Evolutionary conservation across 2,797 vertebrate species (phyloP).

Genomic region (Menidia menidia): DNA sequence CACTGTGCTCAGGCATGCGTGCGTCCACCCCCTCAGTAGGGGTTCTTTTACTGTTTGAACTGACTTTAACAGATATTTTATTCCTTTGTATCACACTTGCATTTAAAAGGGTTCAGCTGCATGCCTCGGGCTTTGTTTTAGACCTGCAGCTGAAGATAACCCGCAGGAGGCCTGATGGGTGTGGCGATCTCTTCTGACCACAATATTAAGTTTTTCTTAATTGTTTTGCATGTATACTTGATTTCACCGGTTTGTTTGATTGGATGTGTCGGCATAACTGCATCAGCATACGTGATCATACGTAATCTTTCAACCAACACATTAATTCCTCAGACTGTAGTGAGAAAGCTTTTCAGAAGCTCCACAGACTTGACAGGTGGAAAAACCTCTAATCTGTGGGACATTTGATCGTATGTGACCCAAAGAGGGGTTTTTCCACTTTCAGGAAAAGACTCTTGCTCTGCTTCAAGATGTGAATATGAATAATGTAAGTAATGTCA

Average conservation of each 20-base stretch:
- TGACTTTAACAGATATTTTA: constrained; percentile 35
- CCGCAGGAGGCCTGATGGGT: constrained; percentile 6
- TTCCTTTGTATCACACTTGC: constrained; percentile 35
- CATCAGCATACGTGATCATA: not conserved
- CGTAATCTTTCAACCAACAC: not conserved
- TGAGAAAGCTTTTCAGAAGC: too few species aligned
- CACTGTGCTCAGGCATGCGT: constrained; percentile 57
- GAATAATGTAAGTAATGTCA: constrained; percentile 61
- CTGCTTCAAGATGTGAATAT: constrained; percentile 55
- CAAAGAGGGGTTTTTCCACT: constrained; percentile 58
- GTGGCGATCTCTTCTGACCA: too few species aligned
- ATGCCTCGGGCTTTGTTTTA: constrained; percentile 43
- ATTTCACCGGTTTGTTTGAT: not conserved
- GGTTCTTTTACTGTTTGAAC: constrained; percentile 36
- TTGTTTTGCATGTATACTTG: not conserved
- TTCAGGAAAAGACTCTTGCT: constrained; percentile 13
- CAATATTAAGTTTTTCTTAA: too few species aligned
- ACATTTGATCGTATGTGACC: too few species aligned
- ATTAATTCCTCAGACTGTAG: too few species aligned
- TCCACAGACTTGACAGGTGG: too few species aligned
- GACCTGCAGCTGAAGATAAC: constrained; percentile 43
- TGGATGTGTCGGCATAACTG: not conserved
- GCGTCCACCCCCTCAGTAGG: constrained; percentile 39
- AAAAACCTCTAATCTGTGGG: too few species aligned
- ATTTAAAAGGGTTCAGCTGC: constrained; percentile 11